Percentiles rank a stretch among this genome's conserved stretches.
Conservation (phyloP, 2,797 vertebrate genomes). For the Fundulus diaphanus region DNA sequence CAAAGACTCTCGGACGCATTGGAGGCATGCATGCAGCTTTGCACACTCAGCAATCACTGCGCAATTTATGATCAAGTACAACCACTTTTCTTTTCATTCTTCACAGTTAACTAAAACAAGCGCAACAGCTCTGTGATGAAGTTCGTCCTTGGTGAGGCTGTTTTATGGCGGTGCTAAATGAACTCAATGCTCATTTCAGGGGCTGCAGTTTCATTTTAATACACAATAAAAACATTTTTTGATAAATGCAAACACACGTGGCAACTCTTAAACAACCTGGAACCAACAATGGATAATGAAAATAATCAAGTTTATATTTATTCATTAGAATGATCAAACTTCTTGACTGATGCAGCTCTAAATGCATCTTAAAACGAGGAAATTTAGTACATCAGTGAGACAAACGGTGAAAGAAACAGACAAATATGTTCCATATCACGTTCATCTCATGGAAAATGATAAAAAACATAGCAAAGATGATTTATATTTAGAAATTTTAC, state of each 20-base stretch:
- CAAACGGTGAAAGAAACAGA: not conserved
- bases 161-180: constrained; percentile 4
- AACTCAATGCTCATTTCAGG: constrained; percentile 7
- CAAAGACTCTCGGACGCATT: constrained; percentile 20
- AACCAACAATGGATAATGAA: not conserved
- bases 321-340: not conserved
- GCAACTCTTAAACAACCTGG: not conserved
- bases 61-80: constrained; percentile 3
- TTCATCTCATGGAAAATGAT: not conserved
- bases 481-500: not conserved
- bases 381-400: not conserved
- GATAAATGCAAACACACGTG: not conserved
- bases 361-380: not conserved
- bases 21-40: constrained; percentile 5
- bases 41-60: constrained; percentile 5
- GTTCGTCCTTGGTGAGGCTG: not conserved
- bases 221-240: not conserved
- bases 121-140: constrained; percentile 9
- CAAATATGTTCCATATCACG: not conserved
- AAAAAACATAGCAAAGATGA: not conserved
- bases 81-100: constrained; percentile 2
- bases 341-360: not conserved
- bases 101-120: not conserved
- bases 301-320: not conserved
- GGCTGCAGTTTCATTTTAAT: not conserved